These are phyloP conservation scores for Brienomyrus brachyistius DNA, from an alignment of 2,113 vertebrate genomes.

Conservation along the genomic window DNA sequence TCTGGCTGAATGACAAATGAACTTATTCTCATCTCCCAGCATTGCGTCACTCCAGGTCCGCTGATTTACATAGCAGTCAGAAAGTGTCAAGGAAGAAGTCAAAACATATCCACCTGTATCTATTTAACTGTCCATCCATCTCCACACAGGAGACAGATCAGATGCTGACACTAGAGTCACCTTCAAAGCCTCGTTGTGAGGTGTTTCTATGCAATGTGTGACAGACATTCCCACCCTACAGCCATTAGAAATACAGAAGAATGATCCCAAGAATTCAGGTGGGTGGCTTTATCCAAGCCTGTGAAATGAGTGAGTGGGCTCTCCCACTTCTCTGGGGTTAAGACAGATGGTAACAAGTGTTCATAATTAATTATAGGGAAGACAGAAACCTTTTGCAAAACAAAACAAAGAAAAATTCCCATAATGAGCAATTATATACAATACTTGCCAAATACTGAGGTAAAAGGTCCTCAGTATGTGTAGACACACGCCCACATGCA, in stretches of 20 bases:
- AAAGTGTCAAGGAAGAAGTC: background rate
- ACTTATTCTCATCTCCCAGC: background rate
- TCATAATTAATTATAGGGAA: background rate
- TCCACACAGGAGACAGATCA: background rate
- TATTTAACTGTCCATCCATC: background rate
- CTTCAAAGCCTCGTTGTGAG: background rate
- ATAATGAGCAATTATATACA: background rate
- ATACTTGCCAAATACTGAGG: background rate
- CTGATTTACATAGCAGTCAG: background rate
- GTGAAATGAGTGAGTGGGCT: background rate
- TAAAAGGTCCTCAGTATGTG: background rate
- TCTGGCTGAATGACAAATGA: background rate
- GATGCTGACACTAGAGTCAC: background rate
- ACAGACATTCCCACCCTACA: background rate
- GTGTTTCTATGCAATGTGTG: background rate
- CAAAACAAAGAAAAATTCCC: background rate
- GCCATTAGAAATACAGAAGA: background rate
- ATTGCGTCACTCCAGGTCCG: background rate
- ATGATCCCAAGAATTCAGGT: background rate
- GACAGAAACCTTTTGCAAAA: background rate
- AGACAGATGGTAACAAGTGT: background rate
- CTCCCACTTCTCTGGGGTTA: background rate
- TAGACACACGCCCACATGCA: background rate
- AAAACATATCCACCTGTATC: background rate
- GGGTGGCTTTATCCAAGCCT: background rate